Conservation (phyloP, 2,113 vertebrate species). For the Hippocampus guttulatus region DNA sequence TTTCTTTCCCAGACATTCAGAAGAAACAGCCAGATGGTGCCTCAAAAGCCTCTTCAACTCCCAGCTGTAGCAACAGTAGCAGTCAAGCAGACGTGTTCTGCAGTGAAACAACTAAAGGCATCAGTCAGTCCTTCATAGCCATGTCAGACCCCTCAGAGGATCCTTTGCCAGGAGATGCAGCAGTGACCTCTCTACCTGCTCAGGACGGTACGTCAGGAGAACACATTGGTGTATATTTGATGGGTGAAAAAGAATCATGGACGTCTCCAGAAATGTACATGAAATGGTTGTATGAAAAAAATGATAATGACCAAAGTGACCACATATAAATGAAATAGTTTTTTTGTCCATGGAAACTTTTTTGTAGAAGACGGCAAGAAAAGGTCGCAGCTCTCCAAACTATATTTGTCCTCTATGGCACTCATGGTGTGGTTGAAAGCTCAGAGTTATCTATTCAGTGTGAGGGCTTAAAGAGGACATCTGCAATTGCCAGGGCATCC, state of each 20-base stretch:
- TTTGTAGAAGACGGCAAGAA: slow-evolving; percentile 13
- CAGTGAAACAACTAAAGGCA: slow-evolving; percentile 87
- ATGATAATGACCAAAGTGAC: background rate
- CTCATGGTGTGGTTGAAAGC: slow-evolving; percentile 43
- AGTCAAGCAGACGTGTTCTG: slow-evolving; percentile 92
- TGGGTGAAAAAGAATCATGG: background rate
- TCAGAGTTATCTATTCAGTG: slow-evolving; percentile 52
- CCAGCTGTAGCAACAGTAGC: slow-evolving; percentile 78
- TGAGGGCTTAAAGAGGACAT: slow-evolving; percentile 57
- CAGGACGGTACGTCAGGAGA: slow-evolving; percentile 80
- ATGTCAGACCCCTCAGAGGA: slow-evolving; percentile 81
- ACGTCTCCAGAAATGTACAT: background rate
- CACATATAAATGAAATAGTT: background rate
- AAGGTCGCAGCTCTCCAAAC: slow-evolving; percentile 38
- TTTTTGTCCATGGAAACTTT: slow-evolving; percentile 13
- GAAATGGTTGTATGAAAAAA: background rate
- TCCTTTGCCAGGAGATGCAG: slow-evolving; percentile 80
- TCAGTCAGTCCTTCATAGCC: slow-evolving; percentile 83
- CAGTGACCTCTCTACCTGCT: slow-evolving; percentile 81
- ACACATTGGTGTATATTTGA: background rate
- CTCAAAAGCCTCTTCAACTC: slow-evolving; percentile 86
- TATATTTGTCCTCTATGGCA: slow-evolving; percentile 62
- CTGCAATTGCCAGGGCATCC: slow-evolving; percentile 46
- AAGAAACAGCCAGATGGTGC: slow-evolving; percentile 90
- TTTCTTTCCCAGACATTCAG: slow-evolving; percentile 77